Base-by-base conservation (phyloP, 2,113 vertebrate genomes). In the Glaucomys volans region DNA sequence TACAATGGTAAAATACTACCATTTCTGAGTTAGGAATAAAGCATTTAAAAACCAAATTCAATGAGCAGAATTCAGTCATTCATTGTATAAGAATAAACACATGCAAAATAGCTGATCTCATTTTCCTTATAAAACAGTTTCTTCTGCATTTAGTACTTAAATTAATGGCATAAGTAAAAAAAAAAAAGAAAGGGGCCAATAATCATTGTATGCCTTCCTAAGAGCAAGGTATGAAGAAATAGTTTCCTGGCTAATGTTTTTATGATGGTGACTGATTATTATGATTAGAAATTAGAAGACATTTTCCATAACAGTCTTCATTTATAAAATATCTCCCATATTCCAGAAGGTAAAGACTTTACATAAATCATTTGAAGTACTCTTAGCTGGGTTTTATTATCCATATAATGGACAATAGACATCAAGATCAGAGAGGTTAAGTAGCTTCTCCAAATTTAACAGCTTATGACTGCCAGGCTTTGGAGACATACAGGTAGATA, bases 361-460 rank as follows among this genome's bases (percentile, higher is more conserved):
- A 16, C 52, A 64, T 89, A 42, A 95, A 86, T 96, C 67, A 74
- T 86, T 76, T 40, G 67, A 93, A 86, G 42, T 64, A 67, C 40
- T 83, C 26, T 91, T 94, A 87, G 4, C 42, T 92, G 17, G 2
- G 40, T 79, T 89, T 95, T 94, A 54, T 90, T 95, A 90, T 84
- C 37, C 28, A 50, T 59, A 64, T 57, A 92, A 81, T 72, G 14
- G 10, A 71, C 64, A 87, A 87, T 40, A n/a, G 52, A 74, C 52
- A 69, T 94, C 64, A 92, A 94, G 59, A 82, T 95, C 89, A 97
- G 86, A 96, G 72, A 93, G 44, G 67, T 95, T 95, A 97, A 97
- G 67, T 62, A 82, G 12, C 24, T 88, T 93, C 37, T 64, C 32
- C 42, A 77, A 4, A 67, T 32, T 40, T 67, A 89, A 86, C 82